phyloP scores from a whole-genome alignment of 2,888 invertebrate species.

The Malachius bipustulatus region DNA sequence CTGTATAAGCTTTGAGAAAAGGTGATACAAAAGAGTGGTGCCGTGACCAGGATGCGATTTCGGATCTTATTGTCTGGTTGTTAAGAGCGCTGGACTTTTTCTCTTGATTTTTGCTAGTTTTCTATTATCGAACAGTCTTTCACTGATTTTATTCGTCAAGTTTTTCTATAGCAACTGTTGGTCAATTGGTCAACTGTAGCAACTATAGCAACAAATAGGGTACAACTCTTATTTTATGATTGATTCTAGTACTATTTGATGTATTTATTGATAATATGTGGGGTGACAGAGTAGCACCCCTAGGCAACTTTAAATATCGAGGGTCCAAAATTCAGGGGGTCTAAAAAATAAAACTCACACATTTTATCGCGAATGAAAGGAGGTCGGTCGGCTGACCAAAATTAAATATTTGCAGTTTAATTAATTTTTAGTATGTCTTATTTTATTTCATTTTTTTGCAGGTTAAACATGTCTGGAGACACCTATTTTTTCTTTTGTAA shows the following conservation, averaged over 20 bases:
- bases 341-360: conserved; percentile 1
- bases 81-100: too few relatives aligned
- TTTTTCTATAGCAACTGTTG: too few relatives aligned
- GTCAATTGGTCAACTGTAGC: too few relatives aligned
- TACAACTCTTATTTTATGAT: conserved; percentile 1
- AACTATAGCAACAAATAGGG: too few relatives aligned
- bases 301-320: conserved; percentile 1
- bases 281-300: conserved; percentile 1
- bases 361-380: conserved; percentile 3
- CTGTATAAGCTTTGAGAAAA: too few relatives aligned
- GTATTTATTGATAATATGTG: neutral
- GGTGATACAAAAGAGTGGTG: too few relatives aligned
- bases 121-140: too few relatives aligned
- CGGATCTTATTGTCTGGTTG: too few relatives aligned
- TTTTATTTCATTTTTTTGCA: conserved; percentile 1
- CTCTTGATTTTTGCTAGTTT: too few relatives aligned
- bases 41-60: too few relatives aligned
- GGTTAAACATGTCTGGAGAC: conserved; percentile 3
- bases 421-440: conserved; percentile 4
- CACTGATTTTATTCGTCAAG: too few relatives aligned
- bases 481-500: neutral
- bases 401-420: conserved; percentile 4
- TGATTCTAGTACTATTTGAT: conserved; percentile 1
- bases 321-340: too few relatives aligned
- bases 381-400: conserved; percentile 3